Base-by-base conservation (phyloP, 2,888 invertebrate species). In the Cosmia trapezina region DNA sequence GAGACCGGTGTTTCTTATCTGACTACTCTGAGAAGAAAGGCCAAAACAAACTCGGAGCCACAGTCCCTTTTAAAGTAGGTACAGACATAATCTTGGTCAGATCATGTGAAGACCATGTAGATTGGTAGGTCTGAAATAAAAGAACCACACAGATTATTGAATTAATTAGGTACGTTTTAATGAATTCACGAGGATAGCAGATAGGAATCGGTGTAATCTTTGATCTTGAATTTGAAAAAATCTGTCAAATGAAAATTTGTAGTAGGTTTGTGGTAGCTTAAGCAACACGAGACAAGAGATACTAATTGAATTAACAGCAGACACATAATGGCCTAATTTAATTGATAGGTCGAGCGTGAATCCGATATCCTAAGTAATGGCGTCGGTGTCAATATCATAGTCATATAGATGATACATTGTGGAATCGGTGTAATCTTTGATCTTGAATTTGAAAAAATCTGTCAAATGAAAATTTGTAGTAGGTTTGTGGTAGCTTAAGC, bases 331-430 rank as follows among this genome's bases (percentile, higher is more conserved):
- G 5, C n/a, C 49, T 33, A 41, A 73, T 63, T 59, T 47, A 53
- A 80, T 80, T 62, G 51, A 64, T 43, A 17, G 47, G 3, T 43
- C 6, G 59, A 28, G 17, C 43, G 63, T 73, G 73, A 37, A 64
- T 28, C 51, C 47, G 73, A 76, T 64, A 80, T 64, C 28, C 7
- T 51, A 60, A 60, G 41, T 57, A 57, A 53, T 62, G 14, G 17
- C n/a, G 19, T 43, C 19, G 41, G 11, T 54, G 28, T 53, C 71
- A 53, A 53, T 59, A 54, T 51, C 45, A 11, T 22, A 51, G n/a
- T n/a, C 43, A 51, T n/a, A n/a, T 37, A 19, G n/a, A 41, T 65
- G 51, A 80, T 66, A 51, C 12, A 77, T 53, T 11, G 53, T 57
- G n/a, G n/a, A n/a, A n/a, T n/a, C n/a, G n/a, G n/a, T n/a, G 12